phyloP scores from a whole-genome alignment of 2,888 invertebrate species.

The Pristionchus japonicus region DNA sequence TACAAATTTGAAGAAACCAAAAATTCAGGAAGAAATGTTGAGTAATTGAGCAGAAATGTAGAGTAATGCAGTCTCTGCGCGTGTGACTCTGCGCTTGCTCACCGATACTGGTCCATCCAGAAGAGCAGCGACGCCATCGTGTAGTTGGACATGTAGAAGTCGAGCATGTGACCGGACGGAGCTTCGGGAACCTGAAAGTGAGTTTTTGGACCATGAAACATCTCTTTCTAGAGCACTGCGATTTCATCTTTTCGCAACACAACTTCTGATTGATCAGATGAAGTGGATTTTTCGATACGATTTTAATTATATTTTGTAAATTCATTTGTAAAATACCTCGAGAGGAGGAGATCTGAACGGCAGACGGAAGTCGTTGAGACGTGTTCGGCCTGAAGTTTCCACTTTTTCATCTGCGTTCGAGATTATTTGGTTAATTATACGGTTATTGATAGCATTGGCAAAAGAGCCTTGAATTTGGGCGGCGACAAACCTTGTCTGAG shows the following conservation, averaged over 20 bases:
- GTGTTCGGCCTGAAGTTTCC: conserved; percentile 55
- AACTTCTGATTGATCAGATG: too few relatives aligned
- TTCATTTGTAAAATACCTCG: conserved; percentile 48
- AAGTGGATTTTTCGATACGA: too few relatives aligned
- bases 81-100: too few relatives aligned
- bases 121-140: conserved; percentile 70
- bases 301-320: not conserved
- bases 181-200: conserved; percentile 47
- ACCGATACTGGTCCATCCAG: conserved; percentile 75
- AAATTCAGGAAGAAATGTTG: too few relatives aligned
- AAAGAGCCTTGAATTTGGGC: too few relatives aligned
- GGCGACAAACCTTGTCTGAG: conserved; percentile 74
- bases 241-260: too few relatives aligned
- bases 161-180: conserved; percentile 69
- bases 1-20: too few relatives aligned
- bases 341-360: conserved; percentile 69
- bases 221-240: too few relatives aligned
- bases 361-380: conserved; percentile 74
- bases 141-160: conserved; percentile 73
- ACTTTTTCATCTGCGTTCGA: not conserved
- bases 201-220: too few relatives aligned
- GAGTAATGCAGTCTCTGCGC: too few relatives aligned
- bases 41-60: too few relatives aligned
- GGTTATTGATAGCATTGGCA: too few relatives aligned
- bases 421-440: not conserved